Percentiles rank a stretch among this genome's conserved stretches.
phyloP scores from a whole-genome alignment of 2,888 invertebrate genomes.

The Agrilus biguttatus region DNA sequence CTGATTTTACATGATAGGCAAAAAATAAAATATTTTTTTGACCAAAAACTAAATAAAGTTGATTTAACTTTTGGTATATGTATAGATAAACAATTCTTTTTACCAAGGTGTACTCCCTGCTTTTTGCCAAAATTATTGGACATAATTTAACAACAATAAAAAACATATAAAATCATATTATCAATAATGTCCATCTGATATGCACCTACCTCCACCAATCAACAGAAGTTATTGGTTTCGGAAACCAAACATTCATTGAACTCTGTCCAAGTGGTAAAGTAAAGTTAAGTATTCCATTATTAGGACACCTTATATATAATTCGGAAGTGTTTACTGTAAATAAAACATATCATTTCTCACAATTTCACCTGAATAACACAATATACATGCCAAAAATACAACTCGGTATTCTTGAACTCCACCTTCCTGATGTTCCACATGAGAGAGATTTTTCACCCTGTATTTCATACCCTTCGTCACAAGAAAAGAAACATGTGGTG shows the following conservation, averaged over 20 bases:
- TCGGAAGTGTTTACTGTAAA: slow-evolving; percentile 26
- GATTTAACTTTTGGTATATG: too few relatives aligned
- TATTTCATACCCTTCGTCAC: slow-evolving; percentile 38
- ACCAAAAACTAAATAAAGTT: too few relatives aligned
- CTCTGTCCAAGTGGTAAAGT: slow-evolving; percentile 36
- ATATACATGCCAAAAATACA: slow-evolving; percentile 37
- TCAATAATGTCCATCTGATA: too few relatives aligned
- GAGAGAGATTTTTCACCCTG: slow-evolving; percentile 35
- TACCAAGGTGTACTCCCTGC: too few relatives aligned
- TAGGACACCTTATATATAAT: slow-evolving; percentile 50
- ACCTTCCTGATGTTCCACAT: slow-evolving; percentile 36
- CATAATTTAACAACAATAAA: not conserved
- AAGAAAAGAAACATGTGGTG: slow-evolving; percentile 35
- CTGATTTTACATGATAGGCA: too few relatives aligned
- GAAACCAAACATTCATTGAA: slow-evolving; percentile 35
- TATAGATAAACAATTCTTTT: too few relatives aligned
- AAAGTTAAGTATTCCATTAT: slow-evolving; percentile 37
- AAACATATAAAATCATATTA: too few relatives aligned
- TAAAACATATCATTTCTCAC: not conserved
- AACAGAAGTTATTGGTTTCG: slow-evolving; percentile 47
- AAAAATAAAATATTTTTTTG: too few relatives aligned
- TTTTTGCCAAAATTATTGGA: slow-evolving; percentile 6
- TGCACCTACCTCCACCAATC: slow-evolving; percentile 42
- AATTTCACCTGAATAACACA: not conserved
- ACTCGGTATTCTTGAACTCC: slow-evolving; percentile 33